These are phyloP conservation scores for Calyptommatus sinebrachiatus DNA, from an alignment of 2,113 vertebrate species.

Conservation along the genomic window DNA sequence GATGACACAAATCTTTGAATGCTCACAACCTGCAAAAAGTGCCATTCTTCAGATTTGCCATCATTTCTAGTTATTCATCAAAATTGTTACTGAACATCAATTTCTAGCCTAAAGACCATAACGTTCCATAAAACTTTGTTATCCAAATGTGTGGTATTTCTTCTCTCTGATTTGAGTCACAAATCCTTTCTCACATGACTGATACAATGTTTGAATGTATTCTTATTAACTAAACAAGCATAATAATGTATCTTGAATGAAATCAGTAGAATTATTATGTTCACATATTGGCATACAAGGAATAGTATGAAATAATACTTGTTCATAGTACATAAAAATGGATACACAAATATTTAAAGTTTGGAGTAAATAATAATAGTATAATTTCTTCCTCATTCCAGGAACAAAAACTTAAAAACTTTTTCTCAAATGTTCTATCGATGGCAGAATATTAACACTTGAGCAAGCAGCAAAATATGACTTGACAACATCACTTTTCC, in stretches of 20 bases:
- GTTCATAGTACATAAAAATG: not conserved
- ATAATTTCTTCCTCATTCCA: not conserved
- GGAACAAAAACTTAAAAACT: not conserved
- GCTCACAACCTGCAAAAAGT: too few relatives aligned
- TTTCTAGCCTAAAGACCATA: not conserved
- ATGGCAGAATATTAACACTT: conserved; percentile 1
- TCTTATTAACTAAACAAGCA: not conserved
- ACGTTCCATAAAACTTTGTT: not conserved
- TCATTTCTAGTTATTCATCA: too few relatives aligned
- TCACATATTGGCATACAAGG: conserved; percentile 3
- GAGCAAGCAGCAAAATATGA: not conserved
- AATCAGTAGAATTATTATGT: not conserved
- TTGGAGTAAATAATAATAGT: not conserved
- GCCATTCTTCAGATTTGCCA: too few relatives aligned
- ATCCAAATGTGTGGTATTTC: not conserved
- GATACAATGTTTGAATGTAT: not conserved
- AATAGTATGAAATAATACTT: not conserved
- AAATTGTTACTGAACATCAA: not conserved
- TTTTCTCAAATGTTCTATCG: not conserved
- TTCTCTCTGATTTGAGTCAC: not conserved
- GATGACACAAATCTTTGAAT: too few relatives aligned
- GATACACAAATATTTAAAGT: not conserved
- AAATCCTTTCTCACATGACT: not conserved
- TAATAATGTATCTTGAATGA: not conserved
- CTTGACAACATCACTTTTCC: conserved; percentile 4